Evolutionary conservation across 2,888 invertebrate genomes (phyloP).

Genomic region (Tyria jacobaeae): DNA sequence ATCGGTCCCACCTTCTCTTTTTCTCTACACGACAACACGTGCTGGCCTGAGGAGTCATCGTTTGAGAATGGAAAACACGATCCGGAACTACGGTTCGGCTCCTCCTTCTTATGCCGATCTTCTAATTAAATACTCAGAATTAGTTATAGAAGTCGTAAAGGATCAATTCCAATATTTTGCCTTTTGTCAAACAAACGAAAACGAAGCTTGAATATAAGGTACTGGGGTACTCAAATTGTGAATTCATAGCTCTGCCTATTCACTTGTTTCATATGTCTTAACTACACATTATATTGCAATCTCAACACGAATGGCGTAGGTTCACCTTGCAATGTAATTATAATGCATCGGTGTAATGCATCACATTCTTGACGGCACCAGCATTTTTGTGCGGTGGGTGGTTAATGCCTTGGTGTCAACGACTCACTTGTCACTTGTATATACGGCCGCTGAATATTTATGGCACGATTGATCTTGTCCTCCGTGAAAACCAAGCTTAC

Average conservation of each 20-base stretch:
- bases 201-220: not conserved
- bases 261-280: not conserved
- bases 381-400: constrained; percentile 30
- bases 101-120: no score
- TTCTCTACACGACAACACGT: no score
- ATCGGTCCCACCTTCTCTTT: no score
- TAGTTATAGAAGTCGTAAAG: no score
- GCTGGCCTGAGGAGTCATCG: no score
- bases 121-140: no score
- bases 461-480: constrained; percentile 53
- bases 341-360: constrained; percentile 19
- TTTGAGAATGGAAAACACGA: no score
- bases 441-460: constrained; percentile 60
- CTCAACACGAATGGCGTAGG: not conserved
- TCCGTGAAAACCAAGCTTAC: constrained; percentile 42
- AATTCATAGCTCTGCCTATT: no score
- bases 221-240: not conserved
- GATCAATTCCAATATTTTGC: no score
- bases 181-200: no score
- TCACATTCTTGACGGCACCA: constrained; percentile 22
- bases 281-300: constrained; percentile 13
- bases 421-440: constrained; percentile 50
- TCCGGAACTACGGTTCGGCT: no score
- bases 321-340: constrained; percentile 10
- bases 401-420: constrained; percentile 43